Base-by-base conservation (phyloP, 2,888 invertebrate genomes). In the Leptinotarsa peninsularis region DNA sequence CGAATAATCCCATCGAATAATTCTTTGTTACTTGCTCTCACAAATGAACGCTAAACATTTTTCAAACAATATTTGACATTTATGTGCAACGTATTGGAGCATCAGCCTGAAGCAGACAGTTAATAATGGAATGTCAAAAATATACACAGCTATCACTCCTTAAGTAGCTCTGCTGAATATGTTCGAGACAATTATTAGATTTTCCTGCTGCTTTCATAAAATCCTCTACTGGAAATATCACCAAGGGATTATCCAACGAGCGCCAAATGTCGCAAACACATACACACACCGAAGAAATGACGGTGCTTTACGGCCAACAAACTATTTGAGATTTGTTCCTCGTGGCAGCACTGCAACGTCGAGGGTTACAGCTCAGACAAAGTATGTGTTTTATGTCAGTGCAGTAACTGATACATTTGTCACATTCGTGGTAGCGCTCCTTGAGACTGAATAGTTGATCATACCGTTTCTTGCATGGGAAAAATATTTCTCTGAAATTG, bases 221-320 rank as follows among this genome's bases (percentile, higher is more conserved):
- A 58, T 58, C 58, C 43, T 43, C 0, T 17, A 7, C 17, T 27
- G 17, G 4, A 63, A 63, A 63, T 63, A 63, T 63, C 63, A n/a
- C 67, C n/a, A 49, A 58, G n/a, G 72, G 56, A 75, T 75, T 72
- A 76, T 76, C 74, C 68, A 33, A 23, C 43, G 43, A 63, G 63
- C 33, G 18, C 71, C 71, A 74, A 63, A 54, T 76, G 74, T 74
- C 76, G 74, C 67, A 50, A 67, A 67, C 76, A 72, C 72, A 70
- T 76, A 76, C 70, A 72, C 70, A 72, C 71, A 71, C 72, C 68
- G 49, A 71, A 73, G 72, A 49, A 56, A 71, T 71, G 70, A 74
- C 67, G 56, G 67, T 74, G 70, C 74, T 74, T 78, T 78, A 76
- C 72, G 74, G 71, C 71, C 72, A 70, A 76, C 78, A 78, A 78